Evolutionary conservation across 1,140 invertebrate species (phyloP).

Genomic region (Leucophenga varia): DNA sequence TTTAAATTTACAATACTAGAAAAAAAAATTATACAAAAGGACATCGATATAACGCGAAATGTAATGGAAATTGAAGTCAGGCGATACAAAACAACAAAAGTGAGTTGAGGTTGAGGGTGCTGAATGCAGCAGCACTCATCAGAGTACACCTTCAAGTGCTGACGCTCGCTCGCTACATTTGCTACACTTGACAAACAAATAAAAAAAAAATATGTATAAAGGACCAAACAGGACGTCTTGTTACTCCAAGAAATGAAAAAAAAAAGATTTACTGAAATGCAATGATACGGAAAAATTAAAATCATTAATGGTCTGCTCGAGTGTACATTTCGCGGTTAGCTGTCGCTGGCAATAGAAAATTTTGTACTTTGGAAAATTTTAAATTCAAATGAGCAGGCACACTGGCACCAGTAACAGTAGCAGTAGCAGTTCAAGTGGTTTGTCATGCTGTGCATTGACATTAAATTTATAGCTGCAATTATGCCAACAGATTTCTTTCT

Average conservation of each 20-base stretch:
- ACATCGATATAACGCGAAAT: constrained; percentile 53
- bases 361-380: neutral
- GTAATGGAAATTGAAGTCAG: constrained; percentile 54
- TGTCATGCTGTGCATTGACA: constrained; percentile 1
- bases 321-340: constrained; percentile 10
- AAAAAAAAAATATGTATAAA: too few species aligned
- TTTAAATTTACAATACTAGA: constrained; percentile 36
- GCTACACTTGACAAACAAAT: too few species aligned
- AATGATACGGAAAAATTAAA: constrained; percentile 55
- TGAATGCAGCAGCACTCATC: neutral
- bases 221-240: too few species aligned
- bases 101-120: too few species aligned
- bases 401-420: constrained; percentile 20
- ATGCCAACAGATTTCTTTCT: constrained; percentile 21
- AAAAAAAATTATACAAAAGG: constrained; percentile 36
- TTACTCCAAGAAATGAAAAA: too few species aligned
- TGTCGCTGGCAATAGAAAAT: too few species aligned
- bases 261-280: too few species aligned
- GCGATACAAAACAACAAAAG: too few species aligned
- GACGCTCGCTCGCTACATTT: too few species aligned
- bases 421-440: constrained; percentile 35
- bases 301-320: constrained; percentile 27
- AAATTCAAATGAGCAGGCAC: constrained; percentile 31
- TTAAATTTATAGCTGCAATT: constrained; percentile 49
- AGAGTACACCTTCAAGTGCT: too few species aligned